Evolutionary conservation across 1,140 invertebrate species (phyloP).

Genomic region (Halesus radiatus): DNA sequence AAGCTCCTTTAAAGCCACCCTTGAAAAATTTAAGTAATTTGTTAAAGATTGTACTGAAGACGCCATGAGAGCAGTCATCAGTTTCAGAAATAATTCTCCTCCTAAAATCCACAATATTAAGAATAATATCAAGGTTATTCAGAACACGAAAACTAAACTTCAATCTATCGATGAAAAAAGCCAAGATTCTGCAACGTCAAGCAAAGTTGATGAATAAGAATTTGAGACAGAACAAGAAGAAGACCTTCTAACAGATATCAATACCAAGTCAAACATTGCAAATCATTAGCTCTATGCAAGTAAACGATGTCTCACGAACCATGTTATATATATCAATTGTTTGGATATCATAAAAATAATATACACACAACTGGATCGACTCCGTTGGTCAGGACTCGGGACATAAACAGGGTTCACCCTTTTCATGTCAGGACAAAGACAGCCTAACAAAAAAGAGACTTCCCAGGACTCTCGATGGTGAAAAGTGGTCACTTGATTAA

Average conservation of each 20-base stretch:
- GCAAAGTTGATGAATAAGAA: neutral
- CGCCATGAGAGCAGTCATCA: neutral
- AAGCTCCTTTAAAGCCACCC: neutral
- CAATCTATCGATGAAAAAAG: neutral
- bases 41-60: slow-evolving; percentile 14
- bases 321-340: too few relatives aligned
- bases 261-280: neutral
- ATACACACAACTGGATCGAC: too few relatives aligned
- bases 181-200: neutral
- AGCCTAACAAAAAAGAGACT: too few relatives aligned
- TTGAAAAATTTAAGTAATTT: slow-evolving; percentile 16
- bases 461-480: too few relatives aligned
- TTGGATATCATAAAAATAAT: too few relatives aligned
- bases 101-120: too few relatives aligned
- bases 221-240: neutral
- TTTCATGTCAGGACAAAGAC: too few relatives aligned
- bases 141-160: neutral
- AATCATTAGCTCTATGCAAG: too few relatives aligned
- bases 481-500: too few relatives aligned
- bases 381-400: too few relatives aligned
- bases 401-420: too few relatives aligned
- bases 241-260: neutral
- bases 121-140: neutral
- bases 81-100: neutral
- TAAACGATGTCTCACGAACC: too few relatives aligned